phyloP scores from a whole-genome alignment of 1,140 invertebrate genomes.

The Hypothenemus hampei region DNA sequence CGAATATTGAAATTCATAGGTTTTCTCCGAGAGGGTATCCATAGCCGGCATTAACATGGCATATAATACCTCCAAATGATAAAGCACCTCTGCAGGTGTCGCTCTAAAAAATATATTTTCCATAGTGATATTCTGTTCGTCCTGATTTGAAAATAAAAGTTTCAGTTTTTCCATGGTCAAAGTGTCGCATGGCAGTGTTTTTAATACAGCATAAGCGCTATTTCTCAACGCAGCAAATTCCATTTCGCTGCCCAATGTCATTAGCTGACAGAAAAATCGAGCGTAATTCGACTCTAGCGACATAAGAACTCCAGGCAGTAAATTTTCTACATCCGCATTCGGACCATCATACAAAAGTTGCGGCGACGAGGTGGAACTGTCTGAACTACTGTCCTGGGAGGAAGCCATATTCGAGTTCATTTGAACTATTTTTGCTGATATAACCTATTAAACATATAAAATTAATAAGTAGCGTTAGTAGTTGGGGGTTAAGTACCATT shows the following conservation, averaged over 20 bases:
- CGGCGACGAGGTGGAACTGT: conserved; percentile 77
- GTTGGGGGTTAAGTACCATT: too few species aligned
- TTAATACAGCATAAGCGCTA: conserved; percentile 78
- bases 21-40: conserved; percentile 75
- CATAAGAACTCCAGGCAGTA: conserved; percentile 77
- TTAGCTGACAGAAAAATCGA: conserved; percentile 86
- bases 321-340: conserved; percentile 80
- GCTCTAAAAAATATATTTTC: conserved; percentile 70
- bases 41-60: conserved; percentile 87
- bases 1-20: conserved; percentile 82
- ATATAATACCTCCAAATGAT: conserved; percentile 73
- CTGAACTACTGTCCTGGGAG: conserved; percentile 63
- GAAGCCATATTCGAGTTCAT: conserved; percentile 76
- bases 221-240: conserved; percentile 76
- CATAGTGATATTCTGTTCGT: conserved; percentile 49
- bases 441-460: conserved; percentile 58
- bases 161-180: conserved; percentile 64
- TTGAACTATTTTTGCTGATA: conserved; percentile 82
- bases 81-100: conserved; percentile 61
- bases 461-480: too few species aligned
- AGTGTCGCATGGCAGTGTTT: conserved; percentile 85
- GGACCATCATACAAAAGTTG: conserved; percentile 71
- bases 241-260: conserved; percentile 80
- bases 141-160: conserved; percentile 47
- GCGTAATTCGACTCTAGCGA: conserved; percentile 76